Evolutionary conservation across 1,140 invertebrate species (phyloP), one percentile per base, ranked within the genome.

Genomic region (Panonychus citri): DNA sequence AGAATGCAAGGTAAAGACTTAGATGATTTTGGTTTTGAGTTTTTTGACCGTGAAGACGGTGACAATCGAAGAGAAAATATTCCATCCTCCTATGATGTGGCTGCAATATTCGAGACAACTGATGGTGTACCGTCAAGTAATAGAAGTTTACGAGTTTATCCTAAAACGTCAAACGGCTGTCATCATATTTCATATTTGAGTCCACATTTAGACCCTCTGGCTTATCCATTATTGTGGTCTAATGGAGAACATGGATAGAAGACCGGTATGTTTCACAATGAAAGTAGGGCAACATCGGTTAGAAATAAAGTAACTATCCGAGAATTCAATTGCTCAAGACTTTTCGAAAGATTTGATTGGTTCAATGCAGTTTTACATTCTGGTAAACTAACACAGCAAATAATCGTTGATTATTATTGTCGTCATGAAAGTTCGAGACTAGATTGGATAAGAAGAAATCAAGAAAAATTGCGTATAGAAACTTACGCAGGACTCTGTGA

Each of bases 341-440:
- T n/a, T n/a, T n/a, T n/a, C n/a, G 13, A 40, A n/a, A 2, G 13
- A 1, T 17, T 13, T 3, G 7, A 40, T 17, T 7, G 19, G 2
- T 62, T 59, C 48, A 67, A 62, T 52, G 43, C 55, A 15, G 40
- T 69, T 24, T 53, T 61, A 19, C 30, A 37, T n/a, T 55, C 61
- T 37, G 60, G 63, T 28, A 64, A 64, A 57, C 42, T 64, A 1
- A 51, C 40, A 21, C 55, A 62, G 5, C 62, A 64, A 54, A 64
- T 37, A 25, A 26, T 60, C 10, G 58, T 64, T 3, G 58, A 62
- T 27, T 26, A 49, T 24, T 62, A 60, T 15, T 24, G 50, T 1
- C 60, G 60, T 55, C 60, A 56, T n/a, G 49, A 60, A 27, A 28
- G 42, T 19, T 49, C 57, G 27, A 15, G 57, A 4, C 55, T 64